A percentile compares a stretch with the other conserved stretches of the same genome.
Evolutionary conservation across 2,888 invertebrate genomes (phyloP).

Genomic region (Lamproptera curius): DNA sequence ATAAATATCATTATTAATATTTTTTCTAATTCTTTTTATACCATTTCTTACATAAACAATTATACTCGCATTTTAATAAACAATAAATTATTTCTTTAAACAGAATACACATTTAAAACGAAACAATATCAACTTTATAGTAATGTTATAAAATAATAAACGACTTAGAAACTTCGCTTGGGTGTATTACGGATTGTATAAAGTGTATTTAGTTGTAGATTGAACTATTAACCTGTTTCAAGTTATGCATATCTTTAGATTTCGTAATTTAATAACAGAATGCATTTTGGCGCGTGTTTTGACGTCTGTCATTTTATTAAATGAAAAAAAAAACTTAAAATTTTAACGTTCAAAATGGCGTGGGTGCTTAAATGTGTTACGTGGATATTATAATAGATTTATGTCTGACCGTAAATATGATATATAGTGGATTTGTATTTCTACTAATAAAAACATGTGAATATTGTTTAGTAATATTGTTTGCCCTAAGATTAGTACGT

Average conservation of each 20-base stretch:
- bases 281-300: conserved; percentile 25
- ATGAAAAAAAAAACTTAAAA: background rate
- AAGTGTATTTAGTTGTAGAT: conserved; percentile 77
- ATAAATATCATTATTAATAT: too few relatives aligned
- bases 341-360: background rate
- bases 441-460: conserved; percentile 41
- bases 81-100: too few relatives aligned
- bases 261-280: conserved; percentile 49
- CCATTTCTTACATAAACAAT: too few relatives aligned
- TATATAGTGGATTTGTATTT: conserved; percentile 49
- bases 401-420: conserved; percentile 49
- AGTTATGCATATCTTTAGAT: conserved; percentile 75
- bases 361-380: conserved; percentile 42
- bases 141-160: conserved; percentile 52
- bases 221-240: conserved; percentile 71
- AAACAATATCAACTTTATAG: conserved; percentile 47
- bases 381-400: conserved; percentile 35
- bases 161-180: conserved; percentile 66
- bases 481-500: conserved; percentile 10
- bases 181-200: conserved; percentile 70
- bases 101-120: conserved; percentile 35
- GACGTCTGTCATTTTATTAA: background rate
- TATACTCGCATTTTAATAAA: too few relatives aligned
- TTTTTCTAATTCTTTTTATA: too few relatives aligned
- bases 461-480: conserved; percentile 46